Evolutionary conservation across 2,888 invertebrate genomes (phyloP), one percentile per base, ranked within the genome.

Genomic region (Chelonus formosanus): DNA sequence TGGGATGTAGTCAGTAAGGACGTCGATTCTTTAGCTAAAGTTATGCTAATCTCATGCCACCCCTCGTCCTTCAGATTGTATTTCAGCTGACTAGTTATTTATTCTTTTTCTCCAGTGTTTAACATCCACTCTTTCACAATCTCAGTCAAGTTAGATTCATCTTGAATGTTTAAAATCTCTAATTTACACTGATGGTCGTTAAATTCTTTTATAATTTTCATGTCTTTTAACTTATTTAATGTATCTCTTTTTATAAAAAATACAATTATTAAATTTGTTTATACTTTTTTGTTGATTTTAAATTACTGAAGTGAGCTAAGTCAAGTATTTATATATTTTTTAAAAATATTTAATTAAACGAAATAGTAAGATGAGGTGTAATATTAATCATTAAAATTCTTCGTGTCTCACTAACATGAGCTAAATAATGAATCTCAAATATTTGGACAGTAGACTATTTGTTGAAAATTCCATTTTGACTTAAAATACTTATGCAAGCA

Each of bases 11-110:
- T 8, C 10, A 48, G 40, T 35, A 66, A 54, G 47, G 61, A 56
- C 61, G 60, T 63, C 65, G 66, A 67, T 67, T 69, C 65, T 65
- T 66, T 64, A 71, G 67, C 70, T 68, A 70, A 71, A 72, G 71
- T 71, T 72, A 72, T 71, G 72, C 57, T 71, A 72, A 72, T 71
- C 50, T 62, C 52, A 70, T 70, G 68, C 69, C 68, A 70, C 67
- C 71, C 71, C 63, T 65, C 54, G 67, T 65, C 44, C 45, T 34
- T 44, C 34, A 47, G 34, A 34, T 58, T n/a, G 35, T 58, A 47
- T 58, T 58, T 58, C 47, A 40, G 58, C 34, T 58, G 54, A 58
- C 58, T 57, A 45, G n/a, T 45, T 44, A n/a, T 45, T 32, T 34
- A 44, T 34, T 60, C 31, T 60, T 34, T 50, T 32, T 32, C 3